Conservation (phyloP, 2,113 vertebrate genomes). For the Acinonyx jubatus region DNA sequence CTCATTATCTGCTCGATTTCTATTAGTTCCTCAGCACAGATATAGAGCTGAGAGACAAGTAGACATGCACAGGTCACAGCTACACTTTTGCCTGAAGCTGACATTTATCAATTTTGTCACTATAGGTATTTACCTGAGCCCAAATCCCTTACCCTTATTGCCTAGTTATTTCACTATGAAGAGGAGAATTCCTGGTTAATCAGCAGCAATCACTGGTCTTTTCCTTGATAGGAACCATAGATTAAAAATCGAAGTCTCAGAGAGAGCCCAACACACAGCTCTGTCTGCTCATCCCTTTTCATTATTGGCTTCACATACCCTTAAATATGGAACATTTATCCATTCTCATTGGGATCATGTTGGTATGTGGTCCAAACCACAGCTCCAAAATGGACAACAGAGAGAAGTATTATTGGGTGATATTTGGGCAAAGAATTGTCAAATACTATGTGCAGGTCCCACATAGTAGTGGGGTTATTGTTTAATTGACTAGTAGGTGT, state of each 20-base stretch:
- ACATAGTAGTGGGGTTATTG: background rate
- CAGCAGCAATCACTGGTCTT: background rate
- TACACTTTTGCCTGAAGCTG: conserved; percentile 5
- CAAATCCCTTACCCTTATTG: background rate
- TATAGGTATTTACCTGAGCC: background rate
- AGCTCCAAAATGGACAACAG: background rate
- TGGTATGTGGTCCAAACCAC: conserved; percentile 6
- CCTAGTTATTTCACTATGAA: background rate
- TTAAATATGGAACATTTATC: background rate
- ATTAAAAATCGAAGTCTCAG: background rate
- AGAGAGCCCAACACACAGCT: background rate
- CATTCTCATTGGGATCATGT: background rate
- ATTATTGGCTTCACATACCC: background rate
- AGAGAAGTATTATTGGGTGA: background rate
- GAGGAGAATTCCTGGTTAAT: conserved; percentile 8
- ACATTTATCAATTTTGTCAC: conserved; percentile 4
- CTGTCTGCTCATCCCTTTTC: background rate
- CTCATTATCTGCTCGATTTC: background rate
- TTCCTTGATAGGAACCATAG: background rate
- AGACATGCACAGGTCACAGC: background rate
- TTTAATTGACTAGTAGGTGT: background rate
- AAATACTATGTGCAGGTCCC: background rate
- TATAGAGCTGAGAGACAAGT: background rate
- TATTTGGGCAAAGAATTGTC: background rate
- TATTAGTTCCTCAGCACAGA: background rate